Evolutionary conservation across 1,140 invertebrate genomes (phyloP).

Genomic region (Temnothorax longispinosus): DNA sequence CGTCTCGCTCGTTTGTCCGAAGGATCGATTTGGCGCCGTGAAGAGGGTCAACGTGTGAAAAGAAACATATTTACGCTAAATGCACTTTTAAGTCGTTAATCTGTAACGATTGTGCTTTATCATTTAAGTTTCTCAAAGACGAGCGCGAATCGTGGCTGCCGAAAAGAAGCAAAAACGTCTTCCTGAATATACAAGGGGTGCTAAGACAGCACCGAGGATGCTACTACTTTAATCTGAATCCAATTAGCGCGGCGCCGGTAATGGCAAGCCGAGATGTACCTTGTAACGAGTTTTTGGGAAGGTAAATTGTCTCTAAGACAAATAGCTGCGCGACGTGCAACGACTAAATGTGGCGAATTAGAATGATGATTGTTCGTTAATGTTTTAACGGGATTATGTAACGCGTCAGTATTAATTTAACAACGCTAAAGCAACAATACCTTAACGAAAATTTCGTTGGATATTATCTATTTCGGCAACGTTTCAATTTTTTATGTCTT

Average conservation of each 20-base stretch:
- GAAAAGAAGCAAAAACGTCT: background rate
- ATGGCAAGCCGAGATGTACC: conserved; percentile 38
- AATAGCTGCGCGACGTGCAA: conserved; percentile 23
- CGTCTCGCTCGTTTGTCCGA: conserved; percentile 19
- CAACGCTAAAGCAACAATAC: background rate
- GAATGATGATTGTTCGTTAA: conserved; percentile 37
- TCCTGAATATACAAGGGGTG: background rate
- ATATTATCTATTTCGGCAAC: background rate
- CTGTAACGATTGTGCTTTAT: conserved; percentile 14
- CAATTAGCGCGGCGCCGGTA: conserved; percentile 36
- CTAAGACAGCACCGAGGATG: conserved; percentile 14
- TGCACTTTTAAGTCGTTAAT: conserved; percentile 17
- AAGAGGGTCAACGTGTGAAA: conserved; percentile 34
- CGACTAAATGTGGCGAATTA: conserved; percentile 30
- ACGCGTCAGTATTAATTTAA: conserved; percentile 11
- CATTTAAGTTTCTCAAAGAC: conserved; percentile 16
- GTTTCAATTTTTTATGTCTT: background rate
- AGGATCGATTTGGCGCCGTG: background rate
- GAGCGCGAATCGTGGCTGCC: background rate
- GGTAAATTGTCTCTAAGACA: conserved; percentile 44
- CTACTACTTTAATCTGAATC: conserved; percentile 55
- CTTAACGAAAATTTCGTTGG: background rate
- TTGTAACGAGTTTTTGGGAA: conserved; percentile 41
- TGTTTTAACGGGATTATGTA: background rate
- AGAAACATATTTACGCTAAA: conserved; percentile 41